phyloP scores from a whole-genome alignment of 2,113 vertebrate genomes.

The Phalacrocorax carbo region DNA sequence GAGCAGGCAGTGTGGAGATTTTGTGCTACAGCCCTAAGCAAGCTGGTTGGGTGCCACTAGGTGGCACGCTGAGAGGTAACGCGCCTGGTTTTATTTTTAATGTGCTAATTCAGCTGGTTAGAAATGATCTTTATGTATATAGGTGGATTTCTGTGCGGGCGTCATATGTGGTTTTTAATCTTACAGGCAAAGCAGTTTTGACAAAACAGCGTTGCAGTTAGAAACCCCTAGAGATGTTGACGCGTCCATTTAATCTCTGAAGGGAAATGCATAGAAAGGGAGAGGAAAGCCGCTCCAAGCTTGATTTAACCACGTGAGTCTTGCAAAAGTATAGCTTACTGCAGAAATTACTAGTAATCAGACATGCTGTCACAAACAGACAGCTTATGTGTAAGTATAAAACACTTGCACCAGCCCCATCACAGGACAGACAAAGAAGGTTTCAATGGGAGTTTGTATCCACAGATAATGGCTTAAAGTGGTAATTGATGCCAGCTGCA shows the following conservation, averaged over 20 bases:
- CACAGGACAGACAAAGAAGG: slow-evolving; percentile 55
- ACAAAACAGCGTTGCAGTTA: neutral
- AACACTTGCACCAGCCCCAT: neutral
- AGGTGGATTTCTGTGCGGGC: neutral
- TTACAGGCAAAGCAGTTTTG: neutral
- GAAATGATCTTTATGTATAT: neutral
- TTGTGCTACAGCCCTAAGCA: neutral
- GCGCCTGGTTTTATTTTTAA: neutral
- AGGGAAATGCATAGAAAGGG: neutral
- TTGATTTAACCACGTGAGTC: neutral
- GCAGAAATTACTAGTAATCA: slow-evolving; percentile 46
- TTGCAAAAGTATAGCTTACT: slow-evolving; percentile 27
- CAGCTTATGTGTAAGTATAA: neutral
- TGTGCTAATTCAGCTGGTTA: neutral
- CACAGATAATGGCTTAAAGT: slow-evolving; percentile 59
- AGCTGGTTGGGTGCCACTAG: neutral
- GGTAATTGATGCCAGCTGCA: slow-evolving; percentile 71
- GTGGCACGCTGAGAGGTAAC: neutral
- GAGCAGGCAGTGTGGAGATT: neutral
- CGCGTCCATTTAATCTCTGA: neutral
- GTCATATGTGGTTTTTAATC: neutral
- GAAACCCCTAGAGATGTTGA: neutral
- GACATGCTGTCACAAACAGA: slow-evolving; percentile 36
- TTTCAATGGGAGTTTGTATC: slow-evolving; percentile 44
- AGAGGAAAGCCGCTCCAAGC: neutral